Percentiles rank a stretch among this genome's conserved stretches.
These are phyloP conservation scores for Pristionchus fissidentatus DNA, from an alignment of 2,888 invertebrate species.

Conservation along the genomic window DNA sequence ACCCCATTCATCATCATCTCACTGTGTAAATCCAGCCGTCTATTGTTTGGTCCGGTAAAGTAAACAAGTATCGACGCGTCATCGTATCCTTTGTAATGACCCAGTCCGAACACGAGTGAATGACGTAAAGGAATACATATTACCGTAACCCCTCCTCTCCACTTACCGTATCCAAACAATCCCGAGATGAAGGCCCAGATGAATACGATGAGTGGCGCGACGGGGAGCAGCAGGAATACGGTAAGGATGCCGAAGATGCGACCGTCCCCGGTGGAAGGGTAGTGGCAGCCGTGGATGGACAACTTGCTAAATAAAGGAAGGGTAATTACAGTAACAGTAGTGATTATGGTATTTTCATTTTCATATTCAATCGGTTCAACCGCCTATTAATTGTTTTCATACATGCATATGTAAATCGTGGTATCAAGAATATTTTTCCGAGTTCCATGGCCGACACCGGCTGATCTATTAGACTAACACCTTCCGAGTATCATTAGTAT, in stretches of 20 bases:
- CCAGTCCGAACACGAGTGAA: no score
- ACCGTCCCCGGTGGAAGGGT: neutral
- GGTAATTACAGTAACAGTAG: no score
- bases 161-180: conserved; percentile 19
- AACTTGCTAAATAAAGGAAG: neutral
- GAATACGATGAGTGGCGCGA: neutral
- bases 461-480: no score
- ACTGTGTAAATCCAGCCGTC: no score
- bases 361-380: no score
- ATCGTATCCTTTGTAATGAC: neutral
- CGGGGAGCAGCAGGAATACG: neutral
- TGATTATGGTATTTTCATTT: no score
- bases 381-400: no score
- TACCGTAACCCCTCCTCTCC: neutral
- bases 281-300: neutral
- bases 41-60: neutral
- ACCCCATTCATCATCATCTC: no score
- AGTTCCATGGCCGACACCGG: no score
- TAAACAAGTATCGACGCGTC: neutral
- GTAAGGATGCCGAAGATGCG: conserved; percentile 12
- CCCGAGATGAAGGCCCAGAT: conserved; percentile 33
- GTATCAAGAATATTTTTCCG: no score
- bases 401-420: no score
- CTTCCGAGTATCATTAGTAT: no score
- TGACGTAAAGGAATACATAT: neutral